These are phyloP conservation scores for Chalcosyrphus nemorum DNA, from an alignment of 2,888 invertebrate genomes.

Conservation along the genomic window DNA sequence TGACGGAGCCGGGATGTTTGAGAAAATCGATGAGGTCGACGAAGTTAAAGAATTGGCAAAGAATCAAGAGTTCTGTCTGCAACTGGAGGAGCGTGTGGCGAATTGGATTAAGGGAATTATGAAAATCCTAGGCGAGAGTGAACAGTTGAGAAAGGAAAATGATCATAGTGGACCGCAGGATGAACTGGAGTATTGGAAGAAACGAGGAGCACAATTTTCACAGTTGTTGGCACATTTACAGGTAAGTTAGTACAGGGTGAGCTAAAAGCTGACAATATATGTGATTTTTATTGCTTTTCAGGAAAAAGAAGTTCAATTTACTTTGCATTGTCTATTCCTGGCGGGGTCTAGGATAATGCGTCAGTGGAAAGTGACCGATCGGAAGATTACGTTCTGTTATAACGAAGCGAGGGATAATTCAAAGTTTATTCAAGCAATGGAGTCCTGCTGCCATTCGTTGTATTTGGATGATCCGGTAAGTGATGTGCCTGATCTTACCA, in stretches of 20 bases:
- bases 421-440: conserved; percentile 96
- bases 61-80: conserved; percentile 85
- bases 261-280: not conserved
- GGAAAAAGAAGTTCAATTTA: conserved; percentile 89
- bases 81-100: conserved; percentile 88
- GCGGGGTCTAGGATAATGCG: conserved; percentile 91
- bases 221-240: conserved; percentile 90
- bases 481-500: no score
- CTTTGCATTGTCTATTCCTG: conserved; percentile 88
- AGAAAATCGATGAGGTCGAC: conserved; percentile 84
- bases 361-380: conserved; percentile 92
- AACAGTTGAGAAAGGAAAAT: conserved; percentile 94
- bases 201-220: conserved; percentile 95
- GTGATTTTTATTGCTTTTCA: conserved; percentile 76
- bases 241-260: conserved; percentile 77
- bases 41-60: conserved; percentile 88
- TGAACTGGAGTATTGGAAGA: conserved; percentile 98
- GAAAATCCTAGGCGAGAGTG: conserved; percentile 94
- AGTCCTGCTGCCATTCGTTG: conserved; percentile 96
- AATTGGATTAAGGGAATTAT: conserved; percentile 91
- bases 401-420: conserved; percentile 98
- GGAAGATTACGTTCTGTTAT: conserved; percentile 96
- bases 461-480: conserved; percentile 94
- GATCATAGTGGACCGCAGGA: conserved; percentile 97
- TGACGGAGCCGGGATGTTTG: conserved; percentile 87